These are phyloP conservation scores for Melanostigma gelatinosum DNA, from an alignment of 2,113 vertebrate species.

Conservation along the genomic window DNA sequence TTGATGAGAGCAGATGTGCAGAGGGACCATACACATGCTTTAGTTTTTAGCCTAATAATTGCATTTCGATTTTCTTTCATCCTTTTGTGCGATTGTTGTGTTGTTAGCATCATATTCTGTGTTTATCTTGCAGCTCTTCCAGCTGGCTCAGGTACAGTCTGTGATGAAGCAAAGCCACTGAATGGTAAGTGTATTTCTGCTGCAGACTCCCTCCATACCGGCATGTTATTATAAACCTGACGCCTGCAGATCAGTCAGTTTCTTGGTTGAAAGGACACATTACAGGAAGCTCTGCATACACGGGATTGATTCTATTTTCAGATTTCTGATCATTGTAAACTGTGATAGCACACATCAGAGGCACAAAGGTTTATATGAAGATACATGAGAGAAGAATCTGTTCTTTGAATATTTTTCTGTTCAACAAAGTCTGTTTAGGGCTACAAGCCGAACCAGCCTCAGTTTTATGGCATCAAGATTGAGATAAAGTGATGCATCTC, in stretches of 20 bases:
- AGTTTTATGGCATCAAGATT: too few relatives aligned
- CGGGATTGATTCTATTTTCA: not conserved
- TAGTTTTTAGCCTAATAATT: not conserved
- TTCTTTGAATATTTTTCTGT: not conserved
- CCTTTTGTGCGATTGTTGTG: not conserved
- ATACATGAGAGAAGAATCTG: not conserved
- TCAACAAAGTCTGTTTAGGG: too few relatives aligned
- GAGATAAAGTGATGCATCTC: too few relatives aligned
- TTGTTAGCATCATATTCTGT: not conserved
- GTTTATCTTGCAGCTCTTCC: conserved; percentile 73
- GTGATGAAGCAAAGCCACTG: conserved; percentile 79
- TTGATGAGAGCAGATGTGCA: not conserved
- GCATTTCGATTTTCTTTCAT: not conserved
- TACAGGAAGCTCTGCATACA: not conserved
- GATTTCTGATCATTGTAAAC: not conserved
- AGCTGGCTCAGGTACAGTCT: conserved; percentile 67
- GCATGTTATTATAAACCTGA: not conserved
- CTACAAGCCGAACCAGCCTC: too few relatives aligned
- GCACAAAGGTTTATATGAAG: not conserved
- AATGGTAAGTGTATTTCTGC: conserved; percentile 63
- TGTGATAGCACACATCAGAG: not conserved
- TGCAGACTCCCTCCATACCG: not conserved
- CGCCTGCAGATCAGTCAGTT: not conserved
- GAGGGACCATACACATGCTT: not conserved
- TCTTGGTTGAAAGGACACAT: not conserved